A percentile compares a stretch with the other conserved stretches of the same genome.
Evolutionary conservation across 1,140 invertebrate genomes (phyloP).

Genomic region (Agrypnia vestita): DNA sequence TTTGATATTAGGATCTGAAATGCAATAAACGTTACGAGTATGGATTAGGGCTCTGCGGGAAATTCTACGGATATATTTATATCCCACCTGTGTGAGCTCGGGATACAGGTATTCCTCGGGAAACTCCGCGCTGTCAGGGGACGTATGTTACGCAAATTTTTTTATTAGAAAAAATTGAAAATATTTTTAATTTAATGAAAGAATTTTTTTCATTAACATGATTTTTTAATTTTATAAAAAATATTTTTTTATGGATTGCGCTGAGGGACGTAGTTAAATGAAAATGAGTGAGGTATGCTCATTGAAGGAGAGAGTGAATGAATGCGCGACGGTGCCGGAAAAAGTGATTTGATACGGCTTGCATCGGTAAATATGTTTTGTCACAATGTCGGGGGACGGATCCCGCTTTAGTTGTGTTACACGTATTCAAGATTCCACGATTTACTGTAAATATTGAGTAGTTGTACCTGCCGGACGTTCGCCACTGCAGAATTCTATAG

Average conservation of each 20-base stretch:
- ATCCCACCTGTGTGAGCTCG: neutral
- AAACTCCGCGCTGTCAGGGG: too few species aligned
- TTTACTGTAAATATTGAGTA: conserved; percentile 48
- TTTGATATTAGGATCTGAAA: conserved; percentile 32
- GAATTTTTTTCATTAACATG: neutral
- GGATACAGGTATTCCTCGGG: too few species aligned
- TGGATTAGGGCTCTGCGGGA: too few species aligned
- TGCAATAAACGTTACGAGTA: conserved; percentile 2
- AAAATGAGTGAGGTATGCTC: conserved; percentile 9
- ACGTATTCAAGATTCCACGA: conserved; percentile 40
- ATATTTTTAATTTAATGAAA: too few species aligned
- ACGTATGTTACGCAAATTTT: too few species aligned
- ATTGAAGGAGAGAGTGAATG: too few species aligned
- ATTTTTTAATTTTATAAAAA: neutral
- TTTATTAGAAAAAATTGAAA: too few species aligned
- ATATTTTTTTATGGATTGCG: conserved; percentile 19
- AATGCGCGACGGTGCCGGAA: neutral
- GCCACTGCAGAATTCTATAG: conserved; percentile 11
- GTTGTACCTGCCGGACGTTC: neutral
- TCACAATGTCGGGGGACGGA: conserved; percentile 22
- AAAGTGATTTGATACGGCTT: neutral
- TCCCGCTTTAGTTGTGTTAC: conserved; percentile 57
- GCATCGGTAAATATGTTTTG: conserved; percentile 1
- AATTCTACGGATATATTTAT: neutral
- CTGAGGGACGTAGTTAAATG: conserved; percentile 10